Percentiles rank a stretch among this genome's conserved stretches.
phyloP scores from a whole-genome alignment of 1,140 invertebrate species.

The Parasteatoda tepidariorum region DNA sequence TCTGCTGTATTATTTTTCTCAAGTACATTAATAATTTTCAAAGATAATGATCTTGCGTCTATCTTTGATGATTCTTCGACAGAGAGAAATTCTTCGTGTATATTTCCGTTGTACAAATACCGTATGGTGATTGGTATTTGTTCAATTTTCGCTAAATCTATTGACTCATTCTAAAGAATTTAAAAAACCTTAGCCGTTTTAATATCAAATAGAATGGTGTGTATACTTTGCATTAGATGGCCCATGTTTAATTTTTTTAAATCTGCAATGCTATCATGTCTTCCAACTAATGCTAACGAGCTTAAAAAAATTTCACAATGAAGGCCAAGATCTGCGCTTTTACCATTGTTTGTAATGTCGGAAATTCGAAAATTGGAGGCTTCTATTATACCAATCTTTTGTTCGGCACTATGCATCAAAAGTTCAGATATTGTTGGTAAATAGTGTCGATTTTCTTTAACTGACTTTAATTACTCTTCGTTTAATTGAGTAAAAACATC shows the following conservation, averaged over 20 bases:
- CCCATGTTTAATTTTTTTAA: background rate
- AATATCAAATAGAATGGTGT: background rate
- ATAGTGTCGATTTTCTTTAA: background rate
- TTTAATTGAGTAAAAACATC: background rate
- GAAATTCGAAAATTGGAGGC: background rate
- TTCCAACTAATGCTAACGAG: background rate
- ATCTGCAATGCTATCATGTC: background rate
- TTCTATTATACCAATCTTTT: slow-evolving; percentile 10
- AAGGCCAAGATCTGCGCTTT: background rate
- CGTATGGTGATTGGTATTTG: too few species aligned
- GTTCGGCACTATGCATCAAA: background rate
- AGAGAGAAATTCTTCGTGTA: too few species aligned
- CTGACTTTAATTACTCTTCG: background rate
- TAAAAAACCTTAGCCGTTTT: background rate
- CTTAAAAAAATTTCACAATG: background rate
- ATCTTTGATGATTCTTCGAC: too few species aligned
- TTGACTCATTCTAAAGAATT: background rate
- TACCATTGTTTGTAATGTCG: background rate
- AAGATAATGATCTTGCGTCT: background rate
- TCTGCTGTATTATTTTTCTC: background rate
- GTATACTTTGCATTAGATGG: background rate
- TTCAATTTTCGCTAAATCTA: background rate
- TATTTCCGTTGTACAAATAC: too few species aligned
- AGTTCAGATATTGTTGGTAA: background rate
- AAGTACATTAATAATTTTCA: background rate